Conservation (phyloP, 1,140 invertebrate genomes). For the Drosophila micromelanica region DNA sequence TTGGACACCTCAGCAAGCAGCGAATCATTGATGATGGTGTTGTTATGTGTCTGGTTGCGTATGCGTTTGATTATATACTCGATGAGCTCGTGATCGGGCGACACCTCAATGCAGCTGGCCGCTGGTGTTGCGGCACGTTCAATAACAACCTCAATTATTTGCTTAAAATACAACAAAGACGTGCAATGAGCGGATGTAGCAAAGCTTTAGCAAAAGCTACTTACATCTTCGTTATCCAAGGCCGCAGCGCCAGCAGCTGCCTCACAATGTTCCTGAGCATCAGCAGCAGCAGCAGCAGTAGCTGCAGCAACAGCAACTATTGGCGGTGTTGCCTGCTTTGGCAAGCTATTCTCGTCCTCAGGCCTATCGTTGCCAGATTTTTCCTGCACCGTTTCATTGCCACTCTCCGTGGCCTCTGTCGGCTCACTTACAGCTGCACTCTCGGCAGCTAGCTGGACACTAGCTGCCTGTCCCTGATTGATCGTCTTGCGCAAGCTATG, state of each 20-base stretch:
- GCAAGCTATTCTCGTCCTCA: conserved; percentile 58
- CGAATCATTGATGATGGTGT: conserved; percentile 76
- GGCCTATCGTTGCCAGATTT: conserved; percentile 52
- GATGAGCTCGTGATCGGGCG: conserved; percentile 74
- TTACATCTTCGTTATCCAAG: conserved; percentile 56
- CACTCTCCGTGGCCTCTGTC: conserved; percentile 63
- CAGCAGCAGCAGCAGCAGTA: not conserved
- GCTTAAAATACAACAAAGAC: conserved; percentile 33
- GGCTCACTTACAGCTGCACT: conserved; percentile 12
- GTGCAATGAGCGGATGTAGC: conserved; percentile 12
- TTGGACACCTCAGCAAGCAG: conserved; percentile 77
- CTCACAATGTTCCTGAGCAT: conserved; percentile 27
- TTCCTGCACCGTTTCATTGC: conserved; percentile 53
- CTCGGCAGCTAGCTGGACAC: conserved; percentile 4
- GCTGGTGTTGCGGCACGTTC: conserved; percentile 19
- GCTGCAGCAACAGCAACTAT: not conserved
- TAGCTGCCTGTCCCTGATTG: conserved; percentile 41
- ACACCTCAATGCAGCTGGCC: conserved; percentile 40
- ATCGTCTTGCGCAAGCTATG: conserved; percentile 57
- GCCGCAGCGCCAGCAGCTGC: conserved; percentile 13
- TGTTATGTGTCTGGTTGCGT: conserved; percentile 77
- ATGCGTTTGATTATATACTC: conserved; percentile 79
- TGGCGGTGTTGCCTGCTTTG: not conserved
- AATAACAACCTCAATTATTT: conserved; percentile 43
- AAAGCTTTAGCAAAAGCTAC: conserved; percentile 12